Evolutionary conservation across 2,113 vertebrate genomes (phyloP).

Genomic region (Motacilla alba): DNA sequence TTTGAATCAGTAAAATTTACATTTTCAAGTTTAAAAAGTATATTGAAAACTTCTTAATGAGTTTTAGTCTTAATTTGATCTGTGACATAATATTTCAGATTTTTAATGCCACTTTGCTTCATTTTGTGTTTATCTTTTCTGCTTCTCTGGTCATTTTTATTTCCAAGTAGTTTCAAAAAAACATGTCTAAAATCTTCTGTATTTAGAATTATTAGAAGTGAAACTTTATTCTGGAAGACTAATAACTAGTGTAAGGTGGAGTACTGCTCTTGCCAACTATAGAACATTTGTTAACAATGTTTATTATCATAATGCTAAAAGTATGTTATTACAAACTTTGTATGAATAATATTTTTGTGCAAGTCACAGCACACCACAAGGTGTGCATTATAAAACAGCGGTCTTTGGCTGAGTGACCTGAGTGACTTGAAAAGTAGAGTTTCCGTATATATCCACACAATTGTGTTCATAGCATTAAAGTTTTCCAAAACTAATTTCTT

Average conservation of each 20-base stretch:
- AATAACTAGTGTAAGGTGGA: conserved; percentile 6
- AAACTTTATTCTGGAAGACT: conserved; percentile 55
- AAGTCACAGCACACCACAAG: conserved; percentile 60
- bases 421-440: conserved; percentile 40
- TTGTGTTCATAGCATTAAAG: conserved; percentile 36
- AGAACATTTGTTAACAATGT: conserved; percentile 64
- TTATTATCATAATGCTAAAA: conserved; percentile 70
- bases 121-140: not conserved
- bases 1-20: not conserved
- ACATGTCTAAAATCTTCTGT: conserved; percentile 12
- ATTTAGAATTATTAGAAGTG: conserved; percentile 31
- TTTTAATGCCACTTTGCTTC: not conserved
- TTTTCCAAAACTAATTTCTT: conserved; percentile 14
- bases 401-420: conserved; percentile 5
- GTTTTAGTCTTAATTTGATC: not conserved
- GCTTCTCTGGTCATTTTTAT: not conserved
- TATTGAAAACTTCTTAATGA: not conserved
- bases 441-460: conserved; percentile 33
- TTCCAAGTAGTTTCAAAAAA: conserved; percentile 12
- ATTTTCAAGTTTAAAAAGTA: not conserved
- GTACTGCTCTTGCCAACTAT: not conserved
- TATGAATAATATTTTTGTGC: conserved; percentile 64
- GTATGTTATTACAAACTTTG: conserved; percentile 63
- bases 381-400: conserved; percentile 25
- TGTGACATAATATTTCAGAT: not conserved